These are phyloP conservation scores for Cephus runcator DNA, from an alignment of 2,888 invertebrate species.

Conservation along the genomic window DNA sequence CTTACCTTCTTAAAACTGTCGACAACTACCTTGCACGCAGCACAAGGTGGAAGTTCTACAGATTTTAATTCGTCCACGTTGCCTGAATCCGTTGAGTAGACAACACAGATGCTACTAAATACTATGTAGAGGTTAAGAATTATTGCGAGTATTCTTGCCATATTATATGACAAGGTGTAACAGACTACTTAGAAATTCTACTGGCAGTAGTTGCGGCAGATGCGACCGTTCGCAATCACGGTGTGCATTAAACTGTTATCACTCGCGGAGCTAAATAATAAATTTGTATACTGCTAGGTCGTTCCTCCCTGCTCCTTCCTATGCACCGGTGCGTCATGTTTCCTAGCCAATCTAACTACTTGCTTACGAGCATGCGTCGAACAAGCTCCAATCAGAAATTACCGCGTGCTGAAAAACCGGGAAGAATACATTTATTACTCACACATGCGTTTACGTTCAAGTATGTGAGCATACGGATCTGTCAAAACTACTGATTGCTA, in stretches of 20 bases:
- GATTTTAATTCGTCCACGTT: slow-evolving; percentile 55
- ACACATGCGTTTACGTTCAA: neutral
- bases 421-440: neutral
- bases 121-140: neutral
- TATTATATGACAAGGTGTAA: neutral
- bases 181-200: neutral
- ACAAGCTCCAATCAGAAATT: neutral
- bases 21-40: slow-evolving; percentile 78
- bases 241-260: neutral
- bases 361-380: neutral
- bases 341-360: neutral
- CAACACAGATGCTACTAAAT: neutral
- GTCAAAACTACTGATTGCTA: neutral
- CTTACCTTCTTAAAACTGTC: slow-evolving; percentile 77
- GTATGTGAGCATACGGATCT: neutral
- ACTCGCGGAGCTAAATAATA: neutral
- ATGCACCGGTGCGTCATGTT: neutral
- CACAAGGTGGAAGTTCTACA: slow-evolving; percentile 78
- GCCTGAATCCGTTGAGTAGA: neutral
- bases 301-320: neutral
- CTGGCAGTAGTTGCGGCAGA: neutral
- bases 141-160: neutral
- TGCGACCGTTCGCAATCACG: neutral
- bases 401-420: neutral
- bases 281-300: neutral